Percentiles rank a stretch among this genome's conserved stretches.
phyloP scores from a whole-genome alignment of 1,140 invertebrate species.

The Stegodyphus mimosarum region DNA sequence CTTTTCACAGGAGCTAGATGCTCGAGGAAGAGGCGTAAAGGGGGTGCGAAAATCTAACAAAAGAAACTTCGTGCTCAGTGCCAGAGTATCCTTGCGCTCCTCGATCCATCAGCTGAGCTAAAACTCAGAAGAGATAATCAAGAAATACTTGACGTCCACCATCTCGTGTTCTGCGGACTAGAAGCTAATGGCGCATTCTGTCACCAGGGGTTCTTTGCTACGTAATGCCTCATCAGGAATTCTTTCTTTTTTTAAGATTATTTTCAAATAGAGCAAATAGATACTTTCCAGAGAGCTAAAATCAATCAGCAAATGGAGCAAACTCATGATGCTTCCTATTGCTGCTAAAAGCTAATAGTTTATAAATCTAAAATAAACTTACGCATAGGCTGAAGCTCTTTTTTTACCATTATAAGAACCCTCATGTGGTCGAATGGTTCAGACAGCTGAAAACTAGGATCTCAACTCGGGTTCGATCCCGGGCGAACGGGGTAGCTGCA shows the following conservation, averaged over 20 bases:
- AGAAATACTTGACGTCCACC: constrained; percentile 13
- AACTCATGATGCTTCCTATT: too few species aligned
- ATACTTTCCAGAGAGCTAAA: too few species aligned
- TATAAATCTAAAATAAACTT: too few species aligned
- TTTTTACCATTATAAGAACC: too few species aligned
- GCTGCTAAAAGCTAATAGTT: too few species aligned
- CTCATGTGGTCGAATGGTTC: too few species aligned
- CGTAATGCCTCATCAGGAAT: constrained; percentile 29
- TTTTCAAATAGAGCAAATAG: too few species aligned
- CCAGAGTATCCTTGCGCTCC: neutral
- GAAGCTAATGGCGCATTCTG: constrained; percentile 24
- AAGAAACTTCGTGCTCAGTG: constrained; percentile 5
- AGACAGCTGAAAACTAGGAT: too few species aligned
- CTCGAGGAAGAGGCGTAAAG: neutral
- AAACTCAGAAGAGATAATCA: constrained; percentile 21
- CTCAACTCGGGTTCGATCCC: too few species aligned
- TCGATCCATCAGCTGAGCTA: constrained; percentile 23
- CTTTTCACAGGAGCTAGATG: neutral
- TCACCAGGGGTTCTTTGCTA: neutral
- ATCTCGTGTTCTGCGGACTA: constrained; percentile 5
- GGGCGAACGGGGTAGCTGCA: too few species aligned
- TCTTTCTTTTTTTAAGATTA: neutral
- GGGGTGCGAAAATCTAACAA: constrained; percentile 10
- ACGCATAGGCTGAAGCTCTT: too few species aligned
- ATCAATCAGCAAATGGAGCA: too few species aligned